Conservation (phyloP, 2,113 vertebrate genomes). For the Rhinoderma darwinii region DNA sequence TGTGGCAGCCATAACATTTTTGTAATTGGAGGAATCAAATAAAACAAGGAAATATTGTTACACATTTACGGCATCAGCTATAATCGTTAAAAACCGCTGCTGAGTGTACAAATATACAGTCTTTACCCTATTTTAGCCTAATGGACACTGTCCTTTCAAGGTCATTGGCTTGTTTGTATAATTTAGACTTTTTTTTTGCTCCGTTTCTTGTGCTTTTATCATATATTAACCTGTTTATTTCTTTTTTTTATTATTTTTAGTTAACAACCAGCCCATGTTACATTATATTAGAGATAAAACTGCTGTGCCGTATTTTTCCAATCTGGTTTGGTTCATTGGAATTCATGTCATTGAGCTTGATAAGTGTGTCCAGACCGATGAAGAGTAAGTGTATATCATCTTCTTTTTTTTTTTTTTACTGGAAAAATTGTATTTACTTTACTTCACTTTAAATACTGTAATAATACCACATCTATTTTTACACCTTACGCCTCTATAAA, state of each 20-base stretch:
- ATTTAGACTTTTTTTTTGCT: neutral
- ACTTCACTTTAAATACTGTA: too few species aligned
- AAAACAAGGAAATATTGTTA: conserved; percentile 48
- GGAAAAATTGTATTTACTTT: neutral
- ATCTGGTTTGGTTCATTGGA: conserved; percentile 98
- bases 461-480: too few species aligned
- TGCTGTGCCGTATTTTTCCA: conserved; percentile 97
- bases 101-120: conserved; percentile 6
- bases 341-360: conserved; percentile 98
- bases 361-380: conserved; percentile 96
- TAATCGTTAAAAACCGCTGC: conserved; percentile 39
- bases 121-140: neutral
- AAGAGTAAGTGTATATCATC: conserved; percentile 90
- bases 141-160: conserved; percentile 4
- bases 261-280: conserved; percentile 99
- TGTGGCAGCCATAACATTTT: conserved; percentile 28
- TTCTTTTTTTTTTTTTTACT: neutral
- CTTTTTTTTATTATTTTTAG: conserved; percentile 69
- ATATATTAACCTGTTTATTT: conserved; percentile 3
- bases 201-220: neutral
- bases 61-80: conserved; percentile 34
- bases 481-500: too few species aligned
- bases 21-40: conserved; percentile 18
- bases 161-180: neutral
- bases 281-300: conserved; percentile 98